Evolutionary conservation across 2,797 vertebrate species (phyloP).

Genomic region (Aselliscus stoliczkanus): DNA sequence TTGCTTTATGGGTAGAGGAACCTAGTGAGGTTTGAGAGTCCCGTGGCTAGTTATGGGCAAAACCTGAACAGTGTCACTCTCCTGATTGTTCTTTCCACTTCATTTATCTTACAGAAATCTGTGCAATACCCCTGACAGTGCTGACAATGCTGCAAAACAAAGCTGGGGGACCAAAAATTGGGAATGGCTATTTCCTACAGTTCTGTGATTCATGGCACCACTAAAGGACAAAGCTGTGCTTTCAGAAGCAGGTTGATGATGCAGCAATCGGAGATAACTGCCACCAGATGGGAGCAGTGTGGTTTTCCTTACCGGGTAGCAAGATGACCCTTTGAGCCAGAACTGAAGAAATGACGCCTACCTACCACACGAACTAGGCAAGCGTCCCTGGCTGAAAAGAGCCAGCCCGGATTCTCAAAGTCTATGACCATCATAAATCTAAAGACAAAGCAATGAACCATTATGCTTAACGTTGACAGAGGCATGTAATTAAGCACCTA

Average conservation of each 20-base stretch:
- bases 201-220: neutral
- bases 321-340: neutral
- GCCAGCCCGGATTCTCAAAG: neutral
- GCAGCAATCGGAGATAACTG: constrained; percentile 22
- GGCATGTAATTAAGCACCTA: neutral
- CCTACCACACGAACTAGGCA: neutral
- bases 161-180: neutral
- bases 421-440: neutral
- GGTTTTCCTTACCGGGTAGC: neutral
- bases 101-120: neutral
- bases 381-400: neutral
- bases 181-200: neutral
- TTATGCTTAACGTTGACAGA: neutral
- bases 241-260: neutral
- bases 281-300: constrained; percentile 58
- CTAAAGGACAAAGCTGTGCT: neutral
- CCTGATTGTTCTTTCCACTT: neutral
- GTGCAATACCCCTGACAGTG: neutral
- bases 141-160: neutral
- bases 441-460: neutral
- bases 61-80: neutral
- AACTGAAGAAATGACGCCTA: neutral
- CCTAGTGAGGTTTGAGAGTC: neutral
- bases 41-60: neutral
- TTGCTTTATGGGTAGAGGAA: neutral